Evolutionary conservation across 2,113 vertebrate genomes (phyloP).

Genomic region (Pomatostomus ruficeps): DNA sequence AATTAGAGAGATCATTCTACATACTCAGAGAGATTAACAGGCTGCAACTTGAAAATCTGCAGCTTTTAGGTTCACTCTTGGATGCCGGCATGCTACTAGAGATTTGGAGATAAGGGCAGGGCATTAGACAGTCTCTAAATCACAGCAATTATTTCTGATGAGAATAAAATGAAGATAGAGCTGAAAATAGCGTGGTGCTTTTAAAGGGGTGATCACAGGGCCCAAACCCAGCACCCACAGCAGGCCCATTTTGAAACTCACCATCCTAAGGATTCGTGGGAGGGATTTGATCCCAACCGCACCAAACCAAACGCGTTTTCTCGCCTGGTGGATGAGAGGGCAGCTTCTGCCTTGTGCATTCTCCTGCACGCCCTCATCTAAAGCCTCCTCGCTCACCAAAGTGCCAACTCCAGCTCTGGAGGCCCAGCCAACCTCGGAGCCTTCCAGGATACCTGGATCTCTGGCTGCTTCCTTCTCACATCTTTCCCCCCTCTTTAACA

Average conservation of each 20-base stretch:
- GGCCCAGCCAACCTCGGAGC: not conserved
- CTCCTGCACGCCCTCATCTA: not conserved
- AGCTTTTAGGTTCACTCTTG: slow-evolving; percentile 38
- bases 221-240: not conserved
- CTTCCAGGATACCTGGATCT: not conserved
- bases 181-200: slow-evolving; percentile 35
- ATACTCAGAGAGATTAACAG: not conserved
- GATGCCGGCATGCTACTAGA: not conserved
- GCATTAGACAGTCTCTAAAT: slow-evolving; percentile 35
- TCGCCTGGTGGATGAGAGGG: not conserved
- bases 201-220: not conserved
- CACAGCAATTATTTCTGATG: slow-evolving; percentile 42
- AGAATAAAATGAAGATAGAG: slow-evolving; percentile 52
- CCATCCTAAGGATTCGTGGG: not conserved
- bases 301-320: not conserved
- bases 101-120: slow-evolving; percentile 17
- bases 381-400: not conserved
- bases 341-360: not conserved
- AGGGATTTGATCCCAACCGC: not conserved
- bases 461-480: not conserved
- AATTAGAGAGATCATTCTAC: not conserved
- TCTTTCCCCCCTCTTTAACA: not conserved
- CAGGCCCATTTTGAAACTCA: not conserved
- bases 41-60: slow-evolving; percentile 37
- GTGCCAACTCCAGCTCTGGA: not conserved